Evolutionary conservation across 2,113 vertebrate genomes (phyloP), one percentile per base, ranked within the genome.

Genomic region (Pachyramphus minor): DNA sequence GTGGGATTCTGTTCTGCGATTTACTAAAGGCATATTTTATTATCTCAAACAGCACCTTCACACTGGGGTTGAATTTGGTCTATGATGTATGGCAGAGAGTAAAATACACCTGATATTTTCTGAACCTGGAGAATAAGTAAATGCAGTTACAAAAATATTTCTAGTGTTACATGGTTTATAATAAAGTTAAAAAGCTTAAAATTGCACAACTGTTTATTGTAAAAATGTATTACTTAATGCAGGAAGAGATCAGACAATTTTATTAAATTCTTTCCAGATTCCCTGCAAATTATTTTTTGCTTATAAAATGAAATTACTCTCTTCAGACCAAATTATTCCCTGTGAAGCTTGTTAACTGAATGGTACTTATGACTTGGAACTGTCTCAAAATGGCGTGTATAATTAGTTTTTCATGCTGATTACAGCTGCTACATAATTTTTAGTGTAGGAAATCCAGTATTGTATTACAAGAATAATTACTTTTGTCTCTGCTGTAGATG

Each of bases 191-290:
- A 72, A 91, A n/a, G 6, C 56, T 84, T 67, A 64, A 86, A 90
- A 74, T 78, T 84, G 21, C 64, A 22, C 67, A 84, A 71, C 66
- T 84, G 16, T 62, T 69, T 89, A 31, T 64, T 53, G 22, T 64
- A 89, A 82, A 56, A 87, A 78, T 55, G 52, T 53, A 55, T 87
- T 87, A 72, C 81, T 81, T 79, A 68, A 56, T 68, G 4, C 47
- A 86, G 59, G 63, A 83, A 72, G 35, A 67, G 28, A 49, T 67
- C 41, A 64, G 39, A 37, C 8, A 20, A 9, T 74, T 60, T 74
- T 92, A 74, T 81, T 81, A 86, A 90, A 87, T 89, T 81, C 8
- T 75, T 91, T 95, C 84, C 89, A 89, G 35, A 87, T 75, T 90
- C 22, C 37, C n/a, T 64, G 27, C 27, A 37, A 93, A 50, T 72